Conservation (phyloP, 1,140 invertebrate species). For the Drosophila pallidifrons region DNA sequence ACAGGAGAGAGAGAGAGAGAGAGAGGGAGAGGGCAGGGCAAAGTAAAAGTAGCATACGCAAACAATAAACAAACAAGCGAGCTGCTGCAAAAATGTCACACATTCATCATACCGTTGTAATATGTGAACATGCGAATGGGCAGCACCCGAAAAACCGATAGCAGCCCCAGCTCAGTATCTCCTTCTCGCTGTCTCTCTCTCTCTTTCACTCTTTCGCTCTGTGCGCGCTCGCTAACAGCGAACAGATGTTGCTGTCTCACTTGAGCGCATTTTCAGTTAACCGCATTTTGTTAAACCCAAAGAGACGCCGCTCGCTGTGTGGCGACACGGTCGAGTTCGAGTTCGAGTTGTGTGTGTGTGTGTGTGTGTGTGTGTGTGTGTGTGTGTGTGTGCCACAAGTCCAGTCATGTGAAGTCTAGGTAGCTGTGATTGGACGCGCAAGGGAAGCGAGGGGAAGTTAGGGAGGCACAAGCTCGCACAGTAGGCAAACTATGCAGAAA, state of each 20-base stretch:
- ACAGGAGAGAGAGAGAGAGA: background rate
- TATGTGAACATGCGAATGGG: constrained; percentile 20
- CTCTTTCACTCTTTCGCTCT: background rate
- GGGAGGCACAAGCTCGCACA: background rate
- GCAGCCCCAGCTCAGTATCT: background rate
- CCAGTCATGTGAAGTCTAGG: background rate
- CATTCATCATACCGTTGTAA: constrained; percentile 72
- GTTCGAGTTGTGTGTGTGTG: constrained; percentile 1
- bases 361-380: constrained; percentile 4
- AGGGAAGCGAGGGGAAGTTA: background rate
- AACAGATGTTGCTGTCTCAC: constrained; percentile 16
- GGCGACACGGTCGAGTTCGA: background rate
- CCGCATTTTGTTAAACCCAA: constrained; percentile 24
- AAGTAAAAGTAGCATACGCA: constrained; percentile 33
- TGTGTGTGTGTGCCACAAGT: constrained; percentile 1
- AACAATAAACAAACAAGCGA: constrained; percentile 79
- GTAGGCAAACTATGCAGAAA: constrained; percentile 66
- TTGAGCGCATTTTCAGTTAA: constrained; percentile 14
- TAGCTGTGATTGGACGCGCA: background rate
- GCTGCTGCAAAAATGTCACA: constrained; percentile 77
- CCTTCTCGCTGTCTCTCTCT: background rate
- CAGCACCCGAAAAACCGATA: constrained; percentile 2
- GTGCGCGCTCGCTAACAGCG: background rate
- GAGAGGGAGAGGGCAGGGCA: background rate
- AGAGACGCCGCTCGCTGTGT: background rate